Conservation (phyloP, 2,888 invertebrate species). For the Gymnoscelis rufifasciata region DNA sequence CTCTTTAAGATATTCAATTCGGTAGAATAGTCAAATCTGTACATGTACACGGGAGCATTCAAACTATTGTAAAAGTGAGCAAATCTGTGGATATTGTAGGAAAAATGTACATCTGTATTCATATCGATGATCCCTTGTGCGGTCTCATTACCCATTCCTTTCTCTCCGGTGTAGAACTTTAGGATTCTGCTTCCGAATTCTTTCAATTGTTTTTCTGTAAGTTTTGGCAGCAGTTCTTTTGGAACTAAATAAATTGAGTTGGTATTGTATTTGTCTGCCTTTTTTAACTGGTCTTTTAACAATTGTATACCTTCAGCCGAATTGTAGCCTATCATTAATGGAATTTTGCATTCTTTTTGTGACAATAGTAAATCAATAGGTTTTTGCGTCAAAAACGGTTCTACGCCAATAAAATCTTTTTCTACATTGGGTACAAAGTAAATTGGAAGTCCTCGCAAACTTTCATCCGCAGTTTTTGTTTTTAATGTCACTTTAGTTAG, state of each 20-base stretch:
- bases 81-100: constrained; percentile 47
- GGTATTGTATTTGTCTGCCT: constrained; percentile 37
- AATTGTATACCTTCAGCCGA: constrained; percentile 54
- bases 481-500: constrained; percentile 39
- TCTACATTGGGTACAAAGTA: constrained; percentile 54
- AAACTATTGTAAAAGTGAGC: constrained; percentile 36
- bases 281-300: constrained; percentile 36
- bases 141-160: constrained; percentile 36
- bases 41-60: constrained; percentile 43
- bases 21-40: constrained; percentile 49
- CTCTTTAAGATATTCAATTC: constrained; percentile 52
- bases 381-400: constrained; percentile 46
- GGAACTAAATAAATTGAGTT: constrained; percentile 45
- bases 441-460: constrained; percentile 43
- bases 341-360: constrained; percentile 43
- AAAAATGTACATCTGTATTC: constrained; percentile 45
- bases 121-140: constrained; percentile 35
- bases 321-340: constrained; percentile 53
- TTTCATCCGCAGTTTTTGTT: constrained; percentile 47
- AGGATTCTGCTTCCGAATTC: constrained; percentile 48
- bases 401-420: constrained; percentile 42
- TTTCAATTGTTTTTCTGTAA: constrained; percentile 33
- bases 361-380: constrained; percentile 41
- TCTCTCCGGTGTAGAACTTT: constrained; percentile 42
- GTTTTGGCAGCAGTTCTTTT: constrained; percentile 38